Base-by-base conservation (phyloP, 2,888 invertebrate genomes). In the Rotaria sp. region DNA sequence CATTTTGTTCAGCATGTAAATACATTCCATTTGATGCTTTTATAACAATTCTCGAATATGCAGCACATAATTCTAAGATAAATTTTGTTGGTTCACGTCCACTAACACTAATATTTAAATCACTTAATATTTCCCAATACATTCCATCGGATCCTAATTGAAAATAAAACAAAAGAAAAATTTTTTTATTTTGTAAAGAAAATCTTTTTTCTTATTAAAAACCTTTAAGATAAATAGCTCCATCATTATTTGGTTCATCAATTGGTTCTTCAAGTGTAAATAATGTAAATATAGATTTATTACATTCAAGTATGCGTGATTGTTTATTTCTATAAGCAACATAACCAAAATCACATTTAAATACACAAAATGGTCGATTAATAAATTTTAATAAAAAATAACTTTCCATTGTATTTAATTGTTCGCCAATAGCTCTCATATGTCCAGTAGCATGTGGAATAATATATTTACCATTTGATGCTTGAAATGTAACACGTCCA, bases 291-390 rank as follows among this genome's bases (percentile, higher is more conserved):
- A 94, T 94, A 87, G 96, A 96, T 92, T 96, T 96, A 92, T 96
- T 97, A 93, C 96, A 97, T 92, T 97, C 96, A 89, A 96, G 92
- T 91, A 95, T 94, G 57, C 94, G 93, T 89, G 94, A 95, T 1
- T 89, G 93, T 0, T 93, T 92, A 85, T 94, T 93, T 92, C 96
- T 96, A 89, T 95, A 95, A 0, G 97, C 97, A 87, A 97, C 96
- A 92, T 96, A 97, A 74, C 97, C 97, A 92, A 96, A 96, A 90
- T 97, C 96, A 90, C 95, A 95, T 92, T 96, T 96, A 90, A 97
- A 92, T 89, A 97, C 96, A 90, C 97, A 92, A 90, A 96, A 95
- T 15, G 97, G 96, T 90, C 96, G 94, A 92, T 91, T 91, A 85
- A 90, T 88, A 35, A 91, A 88, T 84, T 88, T 88, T 67, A 88